These are phyloP conservation scores for Ommatoiulus sabulosus DNA, from an alignment of 2,888 invertebrate species.

Conservation along the genomic window DNA sequence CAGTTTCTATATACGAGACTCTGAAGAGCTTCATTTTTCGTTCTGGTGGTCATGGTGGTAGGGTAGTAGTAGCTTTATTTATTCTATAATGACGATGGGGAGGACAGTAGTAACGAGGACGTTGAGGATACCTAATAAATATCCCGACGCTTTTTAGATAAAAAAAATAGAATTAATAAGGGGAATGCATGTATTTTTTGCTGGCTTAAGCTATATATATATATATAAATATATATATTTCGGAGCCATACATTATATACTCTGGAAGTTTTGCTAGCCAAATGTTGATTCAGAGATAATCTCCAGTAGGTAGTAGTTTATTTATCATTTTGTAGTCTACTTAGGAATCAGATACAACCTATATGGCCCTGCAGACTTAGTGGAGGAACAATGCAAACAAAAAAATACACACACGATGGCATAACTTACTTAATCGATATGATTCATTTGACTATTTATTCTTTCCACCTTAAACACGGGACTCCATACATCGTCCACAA, in stretches of 20 bases:
- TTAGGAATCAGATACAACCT: constrained; percentile 47
- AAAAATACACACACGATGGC: constrained; percentile 49
- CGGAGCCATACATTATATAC: constrained; percentile 49
- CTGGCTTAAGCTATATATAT: constrained; percentile 52
- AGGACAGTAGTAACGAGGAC: constrained; percentile 32
- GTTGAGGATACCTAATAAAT: constrained; percentile 54
- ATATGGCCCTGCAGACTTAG: constrained; percentile 37
- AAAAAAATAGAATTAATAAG: constrained; percentile 42
- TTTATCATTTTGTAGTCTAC: constrained; percentile 51
- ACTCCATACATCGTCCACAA: constrained; percentile 38
- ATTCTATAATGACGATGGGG: constrained; percentile 50
- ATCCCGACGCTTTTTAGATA: constrained; percentile 55
- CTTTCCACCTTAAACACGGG: constrained; percentile 45
- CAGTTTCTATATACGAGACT: constrained; percentile 52
- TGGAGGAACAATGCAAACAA: constrained; percentile 52
- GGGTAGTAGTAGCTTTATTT: constrained; percentile 54
- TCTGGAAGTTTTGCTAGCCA: constrained; percentile 47
- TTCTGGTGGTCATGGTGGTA: constrained; percentile 54
- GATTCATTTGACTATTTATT: constrained; percentile 26
- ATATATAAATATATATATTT: constrained; percentile 46
- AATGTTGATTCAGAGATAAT: constrained; percentile 45
- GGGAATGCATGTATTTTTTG: constrained; percentile 56
- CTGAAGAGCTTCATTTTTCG: constrained; percentile 51
- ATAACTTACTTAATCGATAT: constrained; percentile 48
- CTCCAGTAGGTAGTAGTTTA: constrained; percentile 48